Conservation (phyloP, 2,113 vertebrate genomes). For the Coptodon rendalli region DNA sequence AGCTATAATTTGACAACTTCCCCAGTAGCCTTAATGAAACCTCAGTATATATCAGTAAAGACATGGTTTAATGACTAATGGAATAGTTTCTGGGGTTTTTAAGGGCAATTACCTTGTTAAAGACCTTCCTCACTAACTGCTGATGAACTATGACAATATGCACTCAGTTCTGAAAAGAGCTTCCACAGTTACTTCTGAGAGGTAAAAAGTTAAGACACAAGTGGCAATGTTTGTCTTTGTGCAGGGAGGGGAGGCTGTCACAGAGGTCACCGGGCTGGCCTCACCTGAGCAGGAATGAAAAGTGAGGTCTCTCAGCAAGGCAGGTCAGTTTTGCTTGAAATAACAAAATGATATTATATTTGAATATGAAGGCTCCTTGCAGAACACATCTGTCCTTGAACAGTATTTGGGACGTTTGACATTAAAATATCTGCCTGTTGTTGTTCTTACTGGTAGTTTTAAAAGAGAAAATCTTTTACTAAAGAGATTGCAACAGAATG, state of each 20-base stretch:
- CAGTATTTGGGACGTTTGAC: accelerated
- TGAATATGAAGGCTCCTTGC: background rate
- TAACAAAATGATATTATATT: background rate
- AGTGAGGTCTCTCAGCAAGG: background rate
- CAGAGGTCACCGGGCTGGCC: background rate
- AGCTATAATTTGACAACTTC: background rate
- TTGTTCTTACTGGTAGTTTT: background rate
- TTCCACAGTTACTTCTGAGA: background rate
- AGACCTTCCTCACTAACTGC: background rate
- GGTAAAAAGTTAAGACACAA: background rate
- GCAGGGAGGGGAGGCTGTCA: background rate
- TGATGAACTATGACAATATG: background rate
- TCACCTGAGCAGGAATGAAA: background rate
- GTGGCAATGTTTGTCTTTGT: background rate
- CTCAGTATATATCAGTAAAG: background rate
- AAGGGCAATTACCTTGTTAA: background rate
- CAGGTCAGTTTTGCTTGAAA: background rate
- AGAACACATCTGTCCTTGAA: background rate
- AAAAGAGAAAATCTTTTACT: background rate
- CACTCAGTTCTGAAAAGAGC: background rate
- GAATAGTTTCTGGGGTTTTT: background rate
- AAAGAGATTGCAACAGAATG: background rate
- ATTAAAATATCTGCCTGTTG: background rate
- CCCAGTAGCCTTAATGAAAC: background rate
- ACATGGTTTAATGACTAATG: background rate